Percentiles rank a stretch among this genome's conserved stretches.
Conservation (phyloP, 2,888 invertebrate species). For the Phalera bucephala region DNA sequence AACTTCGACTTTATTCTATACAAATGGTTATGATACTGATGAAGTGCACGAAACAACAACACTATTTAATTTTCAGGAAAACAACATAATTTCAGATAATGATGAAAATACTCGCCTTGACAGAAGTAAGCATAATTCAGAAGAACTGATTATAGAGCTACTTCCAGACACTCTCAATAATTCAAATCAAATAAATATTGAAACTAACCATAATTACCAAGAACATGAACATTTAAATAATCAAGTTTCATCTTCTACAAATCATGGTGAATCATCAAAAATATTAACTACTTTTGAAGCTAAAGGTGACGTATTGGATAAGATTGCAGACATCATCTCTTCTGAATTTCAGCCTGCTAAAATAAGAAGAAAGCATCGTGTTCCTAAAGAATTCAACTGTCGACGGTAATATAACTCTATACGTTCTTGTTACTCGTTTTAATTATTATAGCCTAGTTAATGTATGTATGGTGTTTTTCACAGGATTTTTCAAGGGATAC, state of each 20-base stretch:
- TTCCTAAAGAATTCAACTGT: constrained; percentile 66
- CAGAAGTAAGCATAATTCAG: constrained; percentile 25
- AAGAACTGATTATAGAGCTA: constrained; percentile 32
- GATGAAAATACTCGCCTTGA: constrained; percentile 2
- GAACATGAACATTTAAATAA: constrained; percentile 10
- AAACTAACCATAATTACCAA: constrained; percentile 11
- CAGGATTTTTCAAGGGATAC: constrained; percentile 86
- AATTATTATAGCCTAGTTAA: not conserved
- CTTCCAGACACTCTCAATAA: constrained; percentile 20
- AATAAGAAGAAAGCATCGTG: constrained; percentile 50
- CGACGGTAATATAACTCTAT: constrained; percentile 50
- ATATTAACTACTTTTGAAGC: constrained; percentile 34
- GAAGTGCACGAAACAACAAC: constrained; percentile 1
- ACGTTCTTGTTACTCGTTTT: not conserved
- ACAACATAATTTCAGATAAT: not conserved
- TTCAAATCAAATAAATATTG: constrained; percentile 9
- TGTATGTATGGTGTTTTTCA: constrained; percentile 30
- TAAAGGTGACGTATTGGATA: constrained; percentile 30
- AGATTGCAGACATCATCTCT: constrained; percentile 47
- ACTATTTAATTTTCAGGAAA: not conserved
- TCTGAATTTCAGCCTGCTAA: constrained; percentile 60
- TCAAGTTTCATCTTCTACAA: constrained; percentile 6
- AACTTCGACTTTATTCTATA: constrained; percentile 7
- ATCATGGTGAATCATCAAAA: constrained; percentile 16
- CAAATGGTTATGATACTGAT: not conserved